Base-by-base conservation (phyloP, 2,797 vertebrate genomes). In the Caiman crocodilus region DNA sequence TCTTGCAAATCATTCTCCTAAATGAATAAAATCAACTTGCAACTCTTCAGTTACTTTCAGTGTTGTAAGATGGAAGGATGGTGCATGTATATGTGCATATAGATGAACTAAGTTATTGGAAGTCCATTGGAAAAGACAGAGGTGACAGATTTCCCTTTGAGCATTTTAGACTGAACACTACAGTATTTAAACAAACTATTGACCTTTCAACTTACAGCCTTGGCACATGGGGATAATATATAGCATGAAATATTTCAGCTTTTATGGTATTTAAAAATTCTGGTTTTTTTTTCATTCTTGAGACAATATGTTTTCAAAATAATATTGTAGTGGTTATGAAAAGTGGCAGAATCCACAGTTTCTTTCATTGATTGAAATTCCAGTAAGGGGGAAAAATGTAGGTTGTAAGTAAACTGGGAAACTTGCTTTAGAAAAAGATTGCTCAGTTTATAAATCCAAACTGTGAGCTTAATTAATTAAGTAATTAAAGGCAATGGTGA, bases 61-160 rank as follows among this genome's bases (percentile, higher is more conserved):
- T 84, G 23, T 92, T 87, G n/a, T 90, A 82, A 88, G 4, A 94
- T 25, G 61, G 15, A 73, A 92, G n/a, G 35, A 74, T 96, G 18
- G 25, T 28, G 42, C 2, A 0, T 23, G 1, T 87, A 7, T 93
- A 95, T 96, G 94, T 58, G 3, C n/a, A 93, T 89, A 92, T 88
- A 95, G 88, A 95, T 93, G 76, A 95, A 87, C 86, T 74, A 92
- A 90, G 95, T 94, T 63, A 86, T 93, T 78, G 11, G 42, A 76
- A 93, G 59, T 79, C 56, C 10, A 26, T 73, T 88, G 17, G 76
- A 82, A 94, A 94, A 86, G 28, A 80, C 1, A 87, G 16, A 92
- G 1, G 2, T 91, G 28, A 76, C 26, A 88, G 7, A 60, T 89
- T 61, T 94, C 73, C 2, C 76, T 95, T 79, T 17, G 82, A 90